A percentile compares a stretch with the other conserved stretches of the same genome.
These are phyloP conservation scores for Xenopus borealis DNA, from an alignment of 2,113 vertebrate genomes.

Conservation along the genomic window DNA sequence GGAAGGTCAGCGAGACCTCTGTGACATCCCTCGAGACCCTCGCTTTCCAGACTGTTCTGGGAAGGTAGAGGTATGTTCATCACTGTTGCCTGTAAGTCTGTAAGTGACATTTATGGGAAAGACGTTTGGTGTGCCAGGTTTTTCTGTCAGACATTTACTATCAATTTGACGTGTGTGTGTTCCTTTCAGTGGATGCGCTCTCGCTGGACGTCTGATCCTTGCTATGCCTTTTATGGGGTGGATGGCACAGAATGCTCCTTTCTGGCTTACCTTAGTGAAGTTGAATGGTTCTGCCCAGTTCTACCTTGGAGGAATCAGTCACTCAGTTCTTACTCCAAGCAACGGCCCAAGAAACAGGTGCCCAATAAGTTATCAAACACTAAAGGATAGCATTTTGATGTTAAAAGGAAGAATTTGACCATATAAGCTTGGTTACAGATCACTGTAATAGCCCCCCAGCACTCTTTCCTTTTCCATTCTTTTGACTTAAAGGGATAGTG, in stretches of 20 bases:
- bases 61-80: constrained; percentile 89
- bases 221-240: constrained; percentile 93
- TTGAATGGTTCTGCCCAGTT: constrained; percentile 97
- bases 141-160: too few relatives aligned
- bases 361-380: too few relatives aligned
- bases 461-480: too few relatives aligned
- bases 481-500: too few relatives aligned
- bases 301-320: constrained; percentile 86
- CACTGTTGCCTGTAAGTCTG: too few relatives aligned
- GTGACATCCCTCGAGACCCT: constrained; percentile 86
- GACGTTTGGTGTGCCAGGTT: too few relatives aligned
- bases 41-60: constrained; percentile 87
- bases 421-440: too few relatives aligned
- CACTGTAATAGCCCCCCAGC: too few relatives aligned
- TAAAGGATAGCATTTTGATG: too few relatives aligned
- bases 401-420: too few relatives aligned
- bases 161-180: background rate
- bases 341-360: constrained; percentile 75
- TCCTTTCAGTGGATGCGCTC: constrained; percentile 91
- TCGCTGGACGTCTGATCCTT: constrained; percentile 95
- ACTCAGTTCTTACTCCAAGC: constrained; percentile 54
- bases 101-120: too few relatives aligned
- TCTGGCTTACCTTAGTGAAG: constrained; percentile 93
- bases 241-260: constrained; percentile 96
- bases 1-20: constrained; percentile 80